Evolutionary conservation across 2,797 vertebrate species (phyloP).

Genomic region (Alfaro cultratus): DNA sequence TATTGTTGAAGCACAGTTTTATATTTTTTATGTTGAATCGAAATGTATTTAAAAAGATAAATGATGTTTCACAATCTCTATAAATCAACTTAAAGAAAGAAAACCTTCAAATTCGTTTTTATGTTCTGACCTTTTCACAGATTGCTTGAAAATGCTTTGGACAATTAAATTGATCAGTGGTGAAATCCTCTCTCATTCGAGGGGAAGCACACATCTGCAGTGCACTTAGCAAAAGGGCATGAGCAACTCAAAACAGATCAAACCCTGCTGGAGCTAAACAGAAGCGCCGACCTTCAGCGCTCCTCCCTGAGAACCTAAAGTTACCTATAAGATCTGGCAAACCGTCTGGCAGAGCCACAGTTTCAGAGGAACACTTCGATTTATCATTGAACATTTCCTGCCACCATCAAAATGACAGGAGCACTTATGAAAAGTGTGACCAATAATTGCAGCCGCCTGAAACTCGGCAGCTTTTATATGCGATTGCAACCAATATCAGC

Average conservation of each 20-base stretch:
- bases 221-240: conserved; percentile 40
- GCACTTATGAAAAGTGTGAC: conserved; percentile 23
- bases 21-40: conserved; percentile 12
- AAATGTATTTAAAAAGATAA: conserved; percentile 9
- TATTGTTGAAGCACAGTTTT: conserved; percentile 30
- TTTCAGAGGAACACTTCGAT: conserved; percentile 21
- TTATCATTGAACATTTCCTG: conserved; percentile 31
- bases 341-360: conserved; percentile 8
- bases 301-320: conserved; percentile 24
- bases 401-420: conserved; percentile 13
- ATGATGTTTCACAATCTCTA: neutral
- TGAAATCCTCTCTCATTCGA: conserved; percentile 39
- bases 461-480: conserved; percentile 24
- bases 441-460: conserved; percentile 18
- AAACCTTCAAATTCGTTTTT: neutral
- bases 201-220: conserved; percentile 5
- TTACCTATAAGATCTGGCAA: conserved; percentile 25
- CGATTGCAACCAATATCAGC: conserved; percentile 17
- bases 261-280: conserved; percentile 27
- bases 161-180: conserved; percentile 45
- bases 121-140: conserved; percentile 53
- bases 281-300: conserved; percentile 48
- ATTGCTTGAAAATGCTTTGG: conserved; percentile 33
- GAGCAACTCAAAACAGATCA: conserved; percentile 44
- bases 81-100: neutral